Evolutionary conservation across 2,797 vertebrate species (phyloP), one percentile per base, ranked within the genome.

Genomic region (Molossus alvarezi): DNA sequence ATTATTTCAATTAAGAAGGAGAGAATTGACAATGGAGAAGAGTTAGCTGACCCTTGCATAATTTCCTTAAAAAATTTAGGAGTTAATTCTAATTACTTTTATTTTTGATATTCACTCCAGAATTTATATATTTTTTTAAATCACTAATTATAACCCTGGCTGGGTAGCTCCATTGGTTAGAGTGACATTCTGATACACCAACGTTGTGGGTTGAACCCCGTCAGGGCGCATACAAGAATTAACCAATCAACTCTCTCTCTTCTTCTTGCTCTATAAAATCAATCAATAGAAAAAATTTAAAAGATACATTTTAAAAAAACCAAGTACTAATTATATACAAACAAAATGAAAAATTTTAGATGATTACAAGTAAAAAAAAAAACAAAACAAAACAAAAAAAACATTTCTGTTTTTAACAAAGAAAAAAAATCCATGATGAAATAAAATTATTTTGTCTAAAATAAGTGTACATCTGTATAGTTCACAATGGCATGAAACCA

Each of bases 101-200:
- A 84, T 7, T 60, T 10, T 64, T 80, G 65, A 17, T 48, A 75
- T 41, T 79, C 9, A 81, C 45, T 21, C 27, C 27, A 90, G 80
- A 84, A 80, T 77, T 45, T 85, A 23, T 51, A 80, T 41, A 58
- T 77, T 87, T 60, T 41, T 65, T 67, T 72, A 88, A 84, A 93
- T 13, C 5, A 72, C 5, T 79, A 88, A 48, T 62, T 85, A 87
- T 17, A 89, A 9, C 60, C 9, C 60, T 25, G 60, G 60, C 9
- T 23, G 9, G 58, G 9, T 62, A 62, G 9, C 60, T 25, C 23
- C 25, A 1, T 62, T 62, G 60, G 60, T 27, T 27, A 62, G 23
- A 62, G 5, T 11, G 23, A 9, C 23, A 25, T 62, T 23, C 23
- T 62, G 60, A 62, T 62, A 62, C 11, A 23, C 23, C 60, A 62